Percentiles rank a stretch among this genome's conserved stretches.
phyloP scores from a whole-genome alignment of 2,888 invertebrate genomes.

The Eupithecia vulgata region DNA sequence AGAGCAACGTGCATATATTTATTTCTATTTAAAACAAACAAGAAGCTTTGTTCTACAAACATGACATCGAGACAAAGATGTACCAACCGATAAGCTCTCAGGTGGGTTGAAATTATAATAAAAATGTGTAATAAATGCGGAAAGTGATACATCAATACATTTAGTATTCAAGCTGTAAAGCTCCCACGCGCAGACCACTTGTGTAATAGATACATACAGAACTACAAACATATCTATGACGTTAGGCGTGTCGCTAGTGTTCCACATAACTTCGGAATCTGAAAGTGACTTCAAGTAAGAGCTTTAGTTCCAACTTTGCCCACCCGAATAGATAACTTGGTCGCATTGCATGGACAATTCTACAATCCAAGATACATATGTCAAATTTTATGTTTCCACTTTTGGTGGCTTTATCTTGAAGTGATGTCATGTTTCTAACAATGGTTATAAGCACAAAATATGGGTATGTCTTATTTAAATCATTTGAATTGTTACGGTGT shows the following conservation, averaged over 20 bases:
- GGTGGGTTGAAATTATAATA: constrained; percentile 40
- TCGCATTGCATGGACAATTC: constrained; percentile 3
- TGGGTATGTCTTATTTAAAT: constrained; percentile 36
- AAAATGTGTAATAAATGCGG: constrained; percentile 44
- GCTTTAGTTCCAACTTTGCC: constrained; percentile 3
- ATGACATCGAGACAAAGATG: constrained; percentile 5
- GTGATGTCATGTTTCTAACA: constrained; percentile 45
- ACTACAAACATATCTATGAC: background rate
- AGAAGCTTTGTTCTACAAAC: constrained; percentile 9
- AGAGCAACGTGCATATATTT: background rate
- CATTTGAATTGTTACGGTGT: constrained; percentile 8
- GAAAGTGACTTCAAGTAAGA: background rate
- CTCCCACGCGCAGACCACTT: constrained; percentile 61
- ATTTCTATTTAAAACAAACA: background rate
- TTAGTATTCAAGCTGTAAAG: constrained; percentile 56
- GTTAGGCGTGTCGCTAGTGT: background rate
- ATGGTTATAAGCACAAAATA: constrained; percentile 34
- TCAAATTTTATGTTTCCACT: constrained; percentile 46
- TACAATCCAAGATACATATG: constrained; percentile 43
- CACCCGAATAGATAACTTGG: background rate
- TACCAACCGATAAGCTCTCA: constrained; percentile 18
- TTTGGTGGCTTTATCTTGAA: constrained; percentile 43
- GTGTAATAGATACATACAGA: constrained; percentile 48
- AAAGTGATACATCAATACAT: constrained; percentile 47
- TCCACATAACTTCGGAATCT: background rate